Evolutionary conservation across 2,113 vertebrate species (phyloP), one percentile per base, ranked within the genome.

Genomic region (Heptranchias perlo): DNA sequence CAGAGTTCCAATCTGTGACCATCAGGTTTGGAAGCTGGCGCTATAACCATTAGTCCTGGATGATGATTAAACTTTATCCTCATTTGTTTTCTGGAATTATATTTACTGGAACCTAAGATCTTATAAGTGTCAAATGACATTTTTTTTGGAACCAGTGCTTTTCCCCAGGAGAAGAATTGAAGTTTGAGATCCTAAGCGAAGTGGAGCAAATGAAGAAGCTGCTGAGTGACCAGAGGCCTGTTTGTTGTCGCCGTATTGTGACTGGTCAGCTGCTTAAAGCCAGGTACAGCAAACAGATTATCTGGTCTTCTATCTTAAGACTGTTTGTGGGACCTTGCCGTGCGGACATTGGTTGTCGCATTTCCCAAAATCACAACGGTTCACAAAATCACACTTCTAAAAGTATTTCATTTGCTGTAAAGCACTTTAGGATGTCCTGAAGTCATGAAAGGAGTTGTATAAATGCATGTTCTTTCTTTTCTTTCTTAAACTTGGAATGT

Each of bases 121-220:
- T 39, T 25, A 23, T 39, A 91, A 91, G 64, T 67, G 28, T 7
- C 64, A 49, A 95, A 44, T 61, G 1, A 44, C 62, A 7, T 39
- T 31, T 35, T 62, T 49, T 95, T 73, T 95, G 25, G 94, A 95
- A 28, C 25, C 94, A 52, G 65, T 49, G 65, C 65, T 95, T 69
- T 95, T 52, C 65, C 65, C 94, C 65, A 69, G 94, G 25, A 47
- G 23, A 95, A 13, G 94, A 95, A 18, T 58, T 69, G 65, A 73
- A 73, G 65, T 52, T 69, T 95, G 94, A 95, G 73, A 69, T 95
- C 94, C 65, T 94, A 4, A 69, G 23, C 6, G 94, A 73, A 69
- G 25, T 67, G 0, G 64, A 95, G 52, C 64, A 47, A 16, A 69
- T 95, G 39, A 52, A 47, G 65, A 95, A 69, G 10, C 94, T 95